Evolutionary conservation across 2,888 invertebrate species (phyloP).

Genomic region (Arge pagana): DNA sequence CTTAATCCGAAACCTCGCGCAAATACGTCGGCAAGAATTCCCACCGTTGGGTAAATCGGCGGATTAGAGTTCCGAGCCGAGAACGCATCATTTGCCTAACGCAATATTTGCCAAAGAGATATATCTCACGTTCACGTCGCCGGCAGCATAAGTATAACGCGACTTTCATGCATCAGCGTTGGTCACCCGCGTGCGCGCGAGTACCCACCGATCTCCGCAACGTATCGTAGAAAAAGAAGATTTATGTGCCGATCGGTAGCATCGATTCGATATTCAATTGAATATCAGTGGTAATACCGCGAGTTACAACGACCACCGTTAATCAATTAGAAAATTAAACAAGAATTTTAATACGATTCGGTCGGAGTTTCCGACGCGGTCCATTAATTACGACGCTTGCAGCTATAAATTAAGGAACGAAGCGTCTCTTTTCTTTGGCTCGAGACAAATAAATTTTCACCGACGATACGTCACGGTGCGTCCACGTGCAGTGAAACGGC

Average conservation of each 20-base stretch:
- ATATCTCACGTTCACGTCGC: conserved; percentile 6
- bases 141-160: background rate
- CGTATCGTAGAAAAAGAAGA: background rate
- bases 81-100: background rate
- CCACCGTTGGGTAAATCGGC: conserved; percentile 16
- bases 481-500: too few species aligned
- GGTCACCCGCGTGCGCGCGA: background rate
- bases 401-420: conserved; percentile 8
- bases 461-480: too few species aligned
- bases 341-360: background rate
- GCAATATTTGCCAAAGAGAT: conserved; percentile 12
- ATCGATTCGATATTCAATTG: background rate
- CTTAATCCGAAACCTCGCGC: too few species aligned
- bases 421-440: too few species aligned
- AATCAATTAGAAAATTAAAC: conserved; percentile 3
- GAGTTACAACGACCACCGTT: background rate
- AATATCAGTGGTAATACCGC: background rate
- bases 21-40: too few species aligned
- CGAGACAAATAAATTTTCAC: too few species aligned
- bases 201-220: background rate
- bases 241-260: background rate
- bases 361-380: conserved; percentile 3
- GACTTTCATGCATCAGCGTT: conserved; percentile 7
- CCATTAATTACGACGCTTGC: conserved; percentile 10
- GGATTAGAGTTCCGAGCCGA: conserved; percentile 16